A percentile compares a stretch with the other conserved stretches of the same genome.
These are phyloP conservation scores for Daktulosphaira vitifoliae DNA, from an alignment of 1,140 invertebrate species.

Conservation along the genomic window DNA sequence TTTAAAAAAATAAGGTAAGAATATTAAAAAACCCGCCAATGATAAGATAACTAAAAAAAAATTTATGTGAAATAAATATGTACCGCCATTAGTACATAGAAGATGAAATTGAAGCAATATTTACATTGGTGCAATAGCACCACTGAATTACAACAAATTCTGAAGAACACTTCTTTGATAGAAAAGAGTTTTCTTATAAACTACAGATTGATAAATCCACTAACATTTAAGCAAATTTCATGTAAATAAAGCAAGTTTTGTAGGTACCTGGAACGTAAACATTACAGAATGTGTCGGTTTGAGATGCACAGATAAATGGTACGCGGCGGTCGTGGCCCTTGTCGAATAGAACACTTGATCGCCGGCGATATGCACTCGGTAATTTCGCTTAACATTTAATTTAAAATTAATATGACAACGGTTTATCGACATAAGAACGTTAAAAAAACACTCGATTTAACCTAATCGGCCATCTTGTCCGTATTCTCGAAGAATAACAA, in stretches of 20 bases:
- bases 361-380: constrained; percentile 7
- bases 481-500: constrained; percentile 31
- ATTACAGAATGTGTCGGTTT: constrained; percentile 31
- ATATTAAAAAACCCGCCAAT: too few relatives aligned
- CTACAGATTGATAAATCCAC: constrained; percentile 17
- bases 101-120: constrained; percentile 19
- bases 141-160: constrained; percentile 21
- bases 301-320: not conserved
- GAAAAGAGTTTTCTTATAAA: constrained; percentile 1
- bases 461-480: constrained; percentile 31
- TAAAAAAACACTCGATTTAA: constrained; percentile 16
- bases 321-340: not conserved
- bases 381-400: constrained; percentile 25
- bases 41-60: constrained; percentile 4
- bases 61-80: constrained; percentile 26
- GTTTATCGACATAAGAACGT: constrained; percentile 4
- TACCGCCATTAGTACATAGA: constrained; percentile 21
- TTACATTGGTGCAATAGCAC: constrained; percentile 2
- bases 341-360: constrained; percentile 18
- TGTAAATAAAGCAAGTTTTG: constrained; percentile 24
- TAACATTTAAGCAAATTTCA: constrained; percentile 16
- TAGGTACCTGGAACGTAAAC: constrained; percentile 32
- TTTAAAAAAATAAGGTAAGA: too few relatives aligned
- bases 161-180: constrained; percentile 9
- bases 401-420: not conserved